A percentile compares a stretch with the other conserved stretches of the same genome.
These are phyloP conservation scores for Aproaerema taeniolella DNA, from an alignment of 2,888 invertebrate species.

Conservation along the genomic window DNA sequence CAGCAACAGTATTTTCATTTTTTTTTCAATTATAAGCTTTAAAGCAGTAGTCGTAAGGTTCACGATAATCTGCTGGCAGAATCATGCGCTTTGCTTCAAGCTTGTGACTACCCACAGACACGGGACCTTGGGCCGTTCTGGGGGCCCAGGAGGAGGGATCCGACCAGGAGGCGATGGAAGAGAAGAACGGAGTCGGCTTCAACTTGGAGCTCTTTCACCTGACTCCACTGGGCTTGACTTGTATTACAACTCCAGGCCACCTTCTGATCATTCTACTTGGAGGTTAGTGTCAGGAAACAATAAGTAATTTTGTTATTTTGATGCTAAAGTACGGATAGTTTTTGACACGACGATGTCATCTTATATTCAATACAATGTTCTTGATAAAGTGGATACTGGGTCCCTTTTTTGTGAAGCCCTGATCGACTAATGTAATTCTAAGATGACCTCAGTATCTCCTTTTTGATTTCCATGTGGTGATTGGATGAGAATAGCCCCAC, in stretches of 20 bases:
- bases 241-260: conserved; percentile 88
- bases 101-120: conserved; percentile 39
- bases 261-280: conserved; percentile 77
- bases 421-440: too few relatives aligned
- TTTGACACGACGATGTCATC: too few relatives aligned
- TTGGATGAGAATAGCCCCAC: too few relatives aligned
- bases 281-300: conserved; percentile 60
- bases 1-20: too few relatives aligned
- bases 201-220: conserved; percentile 82
- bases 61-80: background rate
- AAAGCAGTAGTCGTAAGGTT: background rate
- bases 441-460: too few relatives aligned
- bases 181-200: conserved; percentile 87
- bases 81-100: conserved; percentile 8
- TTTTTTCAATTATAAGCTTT: too few relatives aligned
- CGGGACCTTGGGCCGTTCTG: conserved; percentile 60
- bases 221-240: conserved; percentile 84
- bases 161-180: conserved; percentile 86
- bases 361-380: too few relatives aligned
- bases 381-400: too few relatives aligned
- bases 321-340: too few relatives aligned
- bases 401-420: too few relatives aligned
- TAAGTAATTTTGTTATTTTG: too few relatives aligned
- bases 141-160: conserved; percentile 70
- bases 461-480: too few relatives aligned